A percentile compares a stretch with the other conserved stretches of the same genome.
phyloP scores from a whole-genome alignment of 1,140 invertebrate genomes.

The Orius insidiosus region DNA sequence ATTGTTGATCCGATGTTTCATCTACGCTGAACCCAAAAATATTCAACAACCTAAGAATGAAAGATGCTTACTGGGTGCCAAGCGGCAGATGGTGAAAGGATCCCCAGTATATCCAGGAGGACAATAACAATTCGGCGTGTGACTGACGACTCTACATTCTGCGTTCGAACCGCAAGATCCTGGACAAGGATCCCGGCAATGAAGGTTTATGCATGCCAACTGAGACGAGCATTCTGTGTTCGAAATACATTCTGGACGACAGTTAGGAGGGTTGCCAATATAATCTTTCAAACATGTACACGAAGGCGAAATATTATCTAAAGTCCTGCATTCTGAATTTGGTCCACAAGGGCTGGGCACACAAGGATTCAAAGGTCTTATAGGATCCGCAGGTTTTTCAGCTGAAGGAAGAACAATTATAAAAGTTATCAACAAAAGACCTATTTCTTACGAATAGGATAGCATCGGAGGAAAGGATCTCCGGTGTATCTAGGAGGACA shows the following conservation, averaged over 20 bases:
- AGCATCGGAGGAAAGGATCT: slow-evolving; percentile 45
- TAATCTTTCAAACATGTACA: slow-evolving; percentile 52
- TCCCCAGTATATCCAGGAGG: slow-evolving; percentile 32
- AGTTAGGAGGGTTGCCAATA: slow-evolving; percentile 53
- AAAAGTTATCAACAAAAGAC: slow-evolving; percentile 26
- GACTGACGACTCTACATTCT: slow-evolving; percentile 32
- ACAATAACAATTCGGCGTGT: slow-evolving; percentile 36
- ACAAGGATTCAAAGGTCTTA: slow-evolving; percentile 39
- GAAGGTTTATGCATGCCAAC: slow-evolving; percentile 50
- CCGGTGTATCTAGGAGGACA: slow-evolving; percentile 39
- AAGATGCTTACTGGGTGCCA: slow-evolving; percentile 21
- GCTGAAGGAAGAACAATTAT: slow-evolving; percentile 28
- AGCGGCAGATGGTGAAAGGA: slow-evolving; percentile 30
- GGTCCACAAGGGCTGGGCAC: slow-evolving; percentile 50
- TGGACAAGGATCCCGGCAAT: slow-evolving; percentile 36
- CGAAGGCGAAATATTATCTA: slow-evolving; percentile 36
- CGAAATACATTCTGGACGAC: slow-evolving; percentile 51
- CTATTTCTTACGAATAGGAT: slow-evolving; percentile 25
- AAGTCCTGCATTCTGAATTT: slow-evolving; percentile 48
- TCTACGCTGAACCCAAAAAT: slow-evolving; percentile 20
- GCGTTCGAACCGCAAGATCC: slow-evolving; percentile 43
- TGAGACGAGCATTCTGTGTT: slow-evolving; percentile 54
- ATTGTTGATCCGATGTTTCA: too few relatives aligned
- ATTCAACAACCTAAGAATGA: slow-evolving; percentile 3
- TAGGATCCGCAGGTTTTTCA: slow-evolving; percentile 28